Percentiles rank a stretch among this genome's conserved stretches.
Conservation (phyloP, 1,140 invertebrate genomes). For the Drosophila nigromelanica region DNA sequence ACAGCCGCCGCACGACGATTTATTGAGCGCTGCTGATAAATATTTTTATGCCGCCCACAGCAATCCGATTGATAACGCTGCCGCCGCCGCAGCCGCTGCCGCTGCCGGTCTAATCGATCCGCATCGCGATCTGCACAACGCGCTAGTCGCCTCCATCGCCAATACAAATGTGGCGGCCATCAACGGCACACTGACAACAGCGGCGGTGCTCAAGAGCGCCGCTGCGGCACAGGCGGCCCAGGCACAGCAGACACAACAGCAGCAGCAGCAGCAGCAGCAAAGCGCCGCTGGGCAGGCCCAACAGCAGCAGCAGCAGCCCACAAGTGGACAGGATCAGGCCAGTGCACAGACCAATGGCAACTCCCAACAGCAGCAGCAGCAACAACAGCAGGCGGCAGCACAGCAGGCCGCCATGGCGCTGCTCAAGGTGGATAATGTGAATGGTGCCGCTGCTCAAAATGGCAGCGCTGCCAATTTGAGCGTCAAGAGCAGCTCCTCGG, state of each 20-base stretch:
- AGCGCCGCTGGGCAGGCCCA: conserved; percentile 26
- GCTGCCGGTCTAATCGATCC: conserved; percentile 85
- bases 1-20: conserved; percentile 44
- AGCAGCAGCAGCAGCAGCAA: conserved; percentile 53
- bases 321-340: conserved; percentile 61
- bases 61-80: conserved; percentile 85
- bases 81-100: conserved; percentile 77
- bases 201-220: conserved; percentile 72
- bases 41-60: conserved; percentile 83
- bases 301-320: conserved; percentile 43
- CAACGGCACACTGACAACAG: conserved; percentile 77
- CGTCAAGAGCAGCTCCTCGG: conserved; percentile 86
- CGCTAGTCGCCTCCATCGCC: conserved; percentile 86
- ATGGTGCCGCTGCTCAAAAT: conserved; percentile 55
- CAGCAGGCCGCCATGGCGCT: conserved; percentile 74
- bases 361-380: conserved; percentile 39
- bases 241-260: conserved; percentile 28
- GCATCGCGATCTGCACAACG: conserved; percentile 86
- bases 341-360: conserved; percentile 43
- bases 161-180: conserved; percentile 77
- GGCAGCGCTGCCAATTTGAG: conserved; percentile 54
- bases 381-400: conserved; percentile 69
- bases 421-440: conserved; percentile 67
- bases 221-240: conserved; percentile 56
- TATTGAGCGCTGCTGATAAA: conserved; percentile 57